phyloP scores from a whole-genome alignment of 2,113 vertebrate species.

The Nymphicus hollandicus region DNA sequence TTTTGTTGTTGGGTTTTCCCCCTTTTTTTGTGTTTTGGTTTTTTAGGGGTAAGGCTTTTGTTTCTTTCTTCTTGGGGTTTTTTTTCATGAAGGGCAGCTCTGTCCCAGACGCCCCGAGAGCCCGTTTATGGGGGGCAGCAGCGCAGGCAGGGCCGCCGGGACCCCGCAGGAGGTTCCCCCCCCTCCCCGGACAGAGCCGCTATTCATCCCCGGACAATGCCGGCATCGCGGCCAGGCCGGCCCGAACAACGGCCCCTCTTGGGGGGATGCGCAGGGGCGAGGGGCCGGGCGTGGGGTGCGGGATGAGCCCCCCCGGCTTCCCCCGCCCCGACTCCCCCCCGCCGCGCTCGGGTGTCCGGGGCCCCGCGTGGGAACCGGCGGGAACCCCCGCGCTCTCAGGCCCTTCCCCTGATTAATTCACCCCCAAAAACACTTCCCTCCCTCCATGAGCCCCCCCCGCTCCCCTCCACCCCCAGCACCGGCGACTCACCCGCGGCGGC shows the following conservation, averaged over 20 bases:
- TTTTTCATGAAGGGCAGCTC: neutral
- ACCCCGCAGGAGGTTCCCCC: neutral
- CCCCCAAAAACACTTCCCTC: neutral
- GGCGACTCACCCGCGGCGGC: no score
- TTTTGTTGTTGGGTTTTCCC: neutral
- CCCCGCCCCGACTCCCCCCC: neutral
- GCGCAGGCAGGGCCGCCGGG: neutral
- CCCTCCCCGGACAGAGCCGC: neutral
- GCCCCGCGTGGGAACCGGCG: neutral
- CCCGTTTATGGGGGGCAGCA: neutral
- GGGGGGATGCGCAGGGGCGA: neutral
- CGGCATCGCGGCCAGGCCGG: neutral
- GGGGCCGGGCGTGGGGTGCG: neutral
- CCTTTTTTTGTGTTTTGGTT: neutral
- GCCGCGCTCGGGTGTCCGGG: neutral
- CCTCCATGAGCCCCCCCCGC: neutral
- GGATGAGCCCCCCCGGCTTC: neutral
- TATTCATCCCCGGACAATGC: slow-evolving; percentile 4
- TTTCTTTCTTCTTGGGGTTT: neutral
- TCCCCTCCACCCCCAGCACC: neutral
- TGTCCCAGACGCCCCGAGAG: neutral
- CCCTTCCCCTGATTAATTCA: neutral
- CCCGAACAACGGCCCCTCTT: neutral
- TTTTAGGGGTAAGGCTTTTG: neutral
- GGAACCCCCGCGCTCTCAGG: neutral